phyloP scores from a whole-genome alignment of 2,888 invertebrate species.

The Ectemnius lituratus region DNA sequence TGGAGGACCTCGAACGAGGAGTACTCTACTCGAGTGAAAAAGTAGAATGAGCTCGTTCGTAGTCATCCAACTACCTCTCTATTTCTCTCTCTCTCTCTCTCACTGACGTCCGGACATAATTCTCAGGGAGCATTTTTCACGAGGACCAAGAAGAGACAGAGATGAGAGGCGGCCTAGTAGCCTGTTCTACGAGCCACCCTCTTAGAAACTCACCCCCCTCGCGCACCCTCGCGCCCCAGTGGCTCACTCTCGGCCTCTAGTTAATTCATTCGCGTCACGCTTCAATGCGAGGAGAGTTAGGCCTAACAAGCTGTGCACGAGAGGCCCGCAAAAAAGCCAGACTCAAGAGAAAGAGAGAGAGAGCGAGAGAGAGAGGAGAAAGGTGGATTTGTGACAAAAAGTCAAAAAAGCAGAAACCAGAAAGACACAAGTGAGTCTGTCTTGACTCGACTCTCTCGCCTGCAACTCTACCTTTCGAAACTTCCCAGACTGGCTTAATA shows the following conservation, averaged over 20 bases:
- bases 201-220: neutral
- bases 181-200: neutral
- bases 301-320: constrained; percentile 45
- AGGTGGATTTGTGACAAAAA: neutral
- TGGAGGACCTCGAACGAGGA: too few species aligned
- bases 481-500: too few species aligned
- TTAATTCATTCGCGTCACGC: constrained; percentile 52
- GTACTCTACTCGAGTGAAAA: too few species aligned
- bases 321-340: constrained; percentile 28
- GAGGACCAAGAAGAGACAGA: constrained; percentile 24
- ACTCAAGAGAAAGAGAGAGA: constrained; percentile 12
- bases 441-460: neutral
- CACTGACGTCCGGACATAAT: too few species aligned
- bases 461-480: too few species aligned
- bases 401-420: neutral
- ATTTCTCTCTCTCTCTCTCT: too few species aligned
- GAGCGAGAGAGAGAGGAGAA: neutral
- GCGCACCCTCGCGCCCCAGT: neutral
- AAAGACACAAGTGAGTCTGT: neutral
- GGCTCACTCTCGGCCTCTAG: constrained; percentile 10
- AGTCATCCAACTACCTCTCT: too few species aligned
- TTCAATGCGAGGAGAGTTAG: constrained; percentile 33
- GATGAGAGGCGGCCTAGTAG: neutral
- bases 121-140: constrained; percentile 18
- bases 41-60: too few species aligned